Base-by-base conservation (phyloP, 2,113 vertebrate genomes). In the Amphiprion percula region DNA sequence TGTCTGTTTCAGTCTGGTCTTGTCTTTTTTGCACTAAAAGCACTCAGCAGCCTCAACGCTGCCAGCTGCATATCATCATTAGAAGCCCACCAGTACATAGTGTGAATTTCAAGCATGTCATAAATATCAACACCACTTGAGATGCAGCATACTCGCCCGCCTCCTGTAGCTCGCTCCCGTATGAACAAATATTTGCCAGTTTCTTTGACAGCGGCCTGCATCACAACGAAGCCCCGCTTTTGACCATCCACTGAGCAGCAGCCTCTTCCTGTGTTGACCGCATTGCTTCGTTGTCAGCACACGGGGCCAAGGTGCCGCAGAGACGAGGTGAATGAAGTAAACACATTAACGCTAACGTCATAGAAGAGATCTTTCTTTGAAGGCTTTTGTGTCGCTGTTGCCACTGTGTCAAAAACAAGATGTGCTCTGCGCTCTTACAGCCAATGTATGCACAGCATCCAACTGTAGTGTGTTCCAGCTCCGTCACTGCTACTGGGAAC, bases 31-130 rank as follows among this genome's bases (percentile, higher is more conserved):
- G 23, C 28, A n/a, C 47, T 74, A 41, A 53, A 85, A 85, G 77
- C 60, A 21, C n/a, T 87, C 46, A 41, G 17, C n/a, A 17, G 61
- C 55, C 58, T 50, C 50, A 26, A 30, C 39, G 54, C 60, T 54
- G 5, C 69, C 79, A 82, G 80, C 77, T 74, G 68, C 79, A 65
- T 73, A 76, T 85, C 71, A 77, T 83, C 82, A 65, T 80, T 74
- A 78, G 28, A 72, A 77, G 54, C 21, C 79, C 79, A 8, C 78
- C 61, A 47, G 53, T 65, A n/a, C 68, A 63, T 41, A 0, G 64
- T 73, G 74, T 69, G 66, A 81, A 84, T 84, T 81, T 80, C 82
- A 80, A 80, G 49, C 77, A n/a, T 30, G 71, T 77, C 73, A 74
- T 72, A 79, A 84, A 84, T 79, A 85, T 83, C 75, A 72, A 12